Evolutionary conservation across 2,797 vertebrate species (phyloP), one percentile per base, ranked within the genome.

Genomic region (Apogon talboti): DNA sequence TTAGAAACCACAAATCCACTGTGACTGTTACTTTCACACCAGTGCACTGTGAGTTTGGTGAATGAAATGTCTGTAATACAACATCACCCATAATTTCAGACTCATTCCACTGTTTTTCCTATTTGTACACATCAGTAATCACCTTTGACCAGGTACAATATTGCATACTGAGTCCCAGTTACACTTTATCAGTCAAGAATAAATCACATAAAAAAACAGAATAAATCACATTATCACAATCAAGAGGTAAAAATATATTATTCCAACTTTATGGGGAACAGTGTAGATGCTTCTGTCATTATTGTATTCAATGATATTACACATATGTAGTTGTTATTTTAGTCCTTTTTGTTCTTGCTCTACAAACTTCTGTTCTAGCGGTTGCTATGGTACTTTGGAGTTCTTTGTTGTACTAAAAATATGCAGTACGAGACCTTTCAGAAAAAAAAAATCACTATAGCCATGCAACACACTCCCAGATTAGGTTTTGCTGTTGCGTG

Each of bases 351-450:
- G 6, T 28, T 11, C 42, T 42, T 58, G 15, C 44, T 6, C 19
- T 48, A 28, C 19, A 37, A 62, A 11, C 33, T 43, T 48, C 30
- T 71, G 10, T 35, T 69, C 43, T 53, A 24, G 47, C 53, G 60
- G 79, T 86, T 83, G 72, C 78, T 54, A 82, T 80, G 72, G 68
- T 56, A 79, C 48, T 68, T 78, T 66, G 74, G 37, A 47, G 47
- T 70, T 19, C 42, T 45, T n/a, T n/a, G 1, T 28, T 18, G 19
- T 77, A 13, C 46, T 74, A 35, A 69, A 71, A 77, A 73, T 50
- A 76, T 7, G 49, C 7, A 15, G 10, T 19, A 24, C 28, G 8
- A 14, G 42, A 9, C 6, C 11, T 52, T 63, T 40, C 1, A 11
- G 24, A 18, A 28, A 62, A 56, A 60, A 51, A 47, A 38, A 19